Evolutionary conservation across 1,140 invertebrate species (phyloP).

Genomic region (Lasaia peninsularis): DNA sequence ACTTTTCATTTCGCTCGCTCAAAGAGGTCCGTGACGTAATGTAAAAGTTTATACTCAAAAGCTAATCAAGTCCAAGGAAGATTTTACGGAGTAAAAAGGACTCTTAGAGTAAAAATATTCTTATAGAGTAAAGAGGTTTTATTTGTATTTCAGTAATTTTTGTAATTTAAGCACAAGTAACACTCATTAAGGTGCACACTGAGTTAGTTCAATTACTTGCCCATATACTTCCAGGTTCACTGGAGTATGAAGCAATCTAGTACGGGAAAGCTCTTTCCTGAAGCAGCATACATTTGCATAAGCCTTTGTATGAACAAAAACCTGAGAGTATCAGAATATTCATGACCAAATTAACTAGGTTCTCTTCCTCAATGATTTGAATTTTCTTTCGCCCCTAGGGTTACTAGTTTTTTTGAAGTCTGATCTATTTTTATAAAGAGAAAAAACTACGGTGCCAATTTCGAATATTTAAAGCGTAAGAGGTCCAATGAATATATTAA

Average conservation of each 20-base stretch:
- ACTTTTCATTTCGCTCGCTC: no score
- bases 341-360: conserved; percentile 4
- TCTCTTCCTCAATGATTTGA: neutral
- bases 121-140: no score
- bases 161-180: neutral
- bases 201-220: neutral
- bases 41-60: no score
- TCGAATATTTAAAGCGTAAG: no score
- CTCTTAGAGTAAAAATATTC: no score
- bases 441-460: no score
- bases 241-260: conserved; percentile 9
- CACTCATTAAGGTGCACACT: neutral
- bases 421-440: no score
- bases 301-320: conserved; percentile 9
- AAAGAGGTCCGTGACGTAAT: no score
- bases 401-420: neutral
- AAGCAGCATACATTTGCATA: conserved; percentile 8
- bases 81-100: no score
- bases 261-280: neutral
- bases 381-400: neutral
- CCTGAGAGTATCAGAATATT: conserved; percentile 4
- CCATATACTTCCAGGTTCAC: conserved; percentile 2
- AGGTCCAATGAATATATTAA: no score
- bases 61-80: no score
- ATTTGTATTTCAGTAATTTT: neutral